Conservation (phyloP, 1,140 invertebrate genomes). For the Lucilia sericata region DNA sequence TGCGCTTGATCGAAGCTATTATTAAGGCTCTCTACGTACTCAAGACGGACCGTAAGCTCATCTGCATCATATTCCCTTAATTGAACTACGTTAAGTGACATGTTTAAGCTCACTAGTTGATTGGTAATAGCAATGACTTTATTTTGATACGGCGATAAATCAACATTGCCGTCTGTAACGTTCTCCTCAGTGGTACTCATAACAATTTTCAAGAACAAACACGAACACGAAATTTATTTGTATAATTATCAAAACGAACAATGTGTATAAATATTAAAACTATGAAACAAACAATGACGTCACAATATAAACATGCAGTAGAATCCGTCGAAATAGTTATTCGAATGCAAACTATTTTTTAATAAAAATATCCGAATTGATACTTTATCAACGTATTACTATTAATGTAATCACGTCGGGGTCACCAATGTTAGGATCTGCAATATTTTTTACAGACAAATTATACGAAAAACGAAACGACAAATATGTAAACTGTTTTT, state of each 20-base stretch:
- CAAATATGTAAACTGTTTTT: too few species aligned
- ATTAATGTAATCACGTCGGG: slow-evolving; percentile 26
- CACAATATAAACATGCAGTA: too few species aligned
- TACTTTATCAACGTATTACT: neutral
- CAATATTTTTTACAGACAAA: too few species aligned
- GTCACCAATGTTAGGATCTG: slow-evolving; percentile 27
- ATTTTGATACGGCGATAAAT: neutral
- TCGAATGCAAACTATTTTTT: too few species aligned
- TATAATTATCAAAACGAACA: too few species aligned
- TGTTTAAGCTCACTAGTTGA: neutral
- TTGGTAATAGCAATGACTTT: neutral
- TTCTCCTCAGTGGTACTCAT: neutral
- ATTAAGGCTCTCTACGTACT: neutral
- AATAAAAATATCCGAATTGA: slow-evolving; percentile 2
- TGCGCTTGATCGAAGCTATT: too few species aligned
- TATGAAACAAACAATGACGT: too few species aligned
- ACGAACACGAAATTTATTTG: too few species aligned
- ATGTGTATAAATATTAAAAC: too few species aligned
- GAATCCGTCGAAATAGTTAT: too few species aligned
- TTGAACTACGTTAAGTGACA: neutral
- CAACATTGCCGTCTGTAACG: neutral
- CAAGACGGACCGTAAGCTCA: neutral
- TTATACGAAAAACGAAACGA: too few species aligned
- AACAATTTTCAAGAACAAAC: too few species aligned
- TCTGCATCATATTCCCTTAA: neutral